Base-by-base conservation (phyloP, 30 jellyfish, hydroid and myxozoan genomes). In the Hydractinia echinata region DNA sequence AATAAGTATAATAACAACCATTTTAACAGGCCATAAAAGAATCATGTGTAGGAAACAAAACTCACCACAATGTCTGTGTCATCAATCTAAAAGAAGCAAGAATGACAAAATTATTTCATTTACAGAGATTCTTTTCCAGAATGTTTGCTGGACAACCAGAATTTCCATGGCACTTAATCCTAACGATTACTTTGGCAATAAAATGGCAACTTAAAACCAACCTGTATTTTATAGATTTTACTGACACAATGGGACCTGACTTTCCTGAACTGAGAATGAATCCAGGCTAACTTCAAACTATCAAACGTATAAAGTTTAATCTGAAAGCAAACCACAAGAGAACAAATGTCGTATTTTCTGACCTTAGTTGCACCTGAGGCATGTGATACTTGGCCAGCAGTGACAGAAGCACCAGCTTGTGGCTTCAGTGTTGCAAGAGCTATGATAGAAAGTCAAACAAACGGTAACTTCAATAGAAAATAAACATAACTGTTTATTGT, bases 361-460 rank as follows among this genome's bases (percentile, higher is more conserved):
- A 71, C 81, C 81, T 71, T 71, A 52, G 8, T 71, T 20, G 18
- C 55, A n/a, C 13, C 8, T 13, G 78, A 20, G 0, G 7, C 81
- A 71, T 56, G 83, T 48, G 87, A 39, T 15, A 81, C 83, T 49
- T 87, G 67, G 4, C 88, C 76, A 11, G 88, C 80, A 8, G 77
- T 61, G 44, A 76, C 86, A 6, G 92, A 60, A 49, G 82, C 86
- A 61, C 97, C 95, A 50, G 98, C 96, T 55, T 77, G 87, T 51
- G 98, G 98, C 77, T 92, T 92, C 73, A 92, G 82, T 21, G 98
- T 92, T 48, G 98, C 98, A 61, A 92, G 89, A 52, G 98, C 98
- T 91, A 70, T 51, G 51, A 67, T 82, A 81, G 48, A 64, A 88
- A 21, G 18, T 53, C 14, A 72, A 61, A 66, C 69, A 58, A 58